phyloP scores from a whole-genome alignment of 2,113 vertebrate species.

The Tragelaphus imberbis region DNA sequence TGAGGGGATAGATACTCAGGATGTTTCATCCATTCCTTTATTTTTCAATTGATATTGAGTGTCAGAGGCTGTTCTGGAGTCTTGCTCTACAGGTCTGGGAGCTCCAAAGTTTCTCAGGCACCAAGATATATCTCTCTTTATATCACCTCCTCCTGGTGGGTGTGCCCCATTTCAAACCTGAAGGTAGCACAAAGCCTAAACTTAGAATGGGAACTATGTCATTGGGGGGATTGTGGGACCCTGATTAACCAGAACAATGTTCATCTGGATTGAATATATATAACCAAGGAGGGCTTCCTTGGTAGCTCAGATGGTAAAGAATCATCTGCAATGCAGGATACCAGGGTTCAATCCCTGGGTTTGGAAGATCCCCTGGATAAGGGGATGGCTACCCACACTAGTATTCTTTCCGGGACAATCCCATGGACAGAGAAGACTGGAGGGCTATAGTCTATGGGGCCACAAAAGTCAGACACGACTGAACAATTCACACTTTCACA shows the following conservation, averaged over 20 bases:
- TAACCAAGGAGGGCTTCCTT: neutral
- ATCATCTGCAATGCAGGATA: neutral
- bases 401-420: neutral
- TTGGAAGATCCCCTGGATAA: neutral
- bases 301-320: neutral
- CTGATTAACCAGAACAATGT: neutral
- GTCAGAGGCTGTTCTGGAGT: neutral
- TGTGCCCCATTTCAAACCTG: neutral
- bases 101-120: neutral
- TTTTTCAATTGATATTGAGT: neutral
- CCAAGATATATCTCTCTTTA: neutral
- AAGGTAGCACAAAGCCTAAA: neutral
- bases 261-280: neutral
- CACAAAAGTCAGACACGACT: fast-evolving
- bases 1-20: neutral
- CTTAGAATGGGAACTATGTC: neutral
- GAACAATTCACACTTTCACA: neutral
- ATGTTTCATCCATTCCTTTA: neutral
- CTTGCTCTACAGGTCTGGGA: neutral
- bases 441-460: neutral
- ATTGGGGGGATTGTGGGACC: neutral
- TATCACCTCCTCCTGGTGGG: neutral
- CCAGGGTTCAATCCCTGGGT: fast-evolving
- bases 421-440: neutral
- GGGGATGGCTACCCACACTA: neutral